Percentiles rank a stretch among this genome's conserved stretches.
Evolutionary conservation across 37 sponge, comb jelly and placozoan species (phyloP).

Genomic region (Geodia barretti): DNA sequence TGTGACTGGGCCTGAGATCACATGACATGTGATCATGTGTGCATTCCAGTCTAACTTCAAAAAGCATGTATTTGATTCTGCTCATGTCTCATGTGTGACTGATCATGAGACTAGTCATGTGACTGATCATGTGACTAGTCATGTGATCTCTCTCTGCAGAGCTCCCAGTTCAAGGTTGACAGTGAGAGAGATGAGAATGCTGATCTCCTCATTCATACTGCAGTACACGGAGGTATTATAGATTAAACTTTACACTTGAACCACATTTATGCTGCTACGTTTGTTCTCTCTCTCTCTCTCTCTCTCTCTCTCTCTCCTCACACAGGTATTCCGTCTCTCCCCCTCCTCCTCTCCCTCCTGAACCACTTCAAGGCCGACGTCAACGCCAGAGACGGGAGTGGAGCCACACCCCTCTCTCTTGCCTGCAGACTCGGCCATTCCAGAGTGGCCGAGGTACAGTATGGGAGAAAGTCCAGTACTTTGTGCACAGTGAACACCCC

Average conservation of each 20-base stretch:
- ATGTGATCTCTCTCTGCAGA: conserved; percentile 32
- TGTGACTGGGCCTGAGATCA: not conserved
- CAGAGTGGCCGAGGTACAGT: conserved; percentile 57
- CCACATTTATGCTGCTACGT: not conserved
- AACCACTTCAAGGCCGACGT: conserved; percentile 47
- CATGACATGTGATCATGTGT: not conserved
- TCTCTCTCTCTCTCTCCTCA: not conserved
- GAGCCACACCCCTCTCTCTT: conserved; percentile 61
- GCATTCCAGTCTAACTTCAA: no score
- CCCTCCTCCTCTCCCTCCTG: conserved; percentile 51
- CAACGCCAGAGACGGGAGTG: conserved; percentile 18
- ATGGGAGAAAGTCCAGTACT: not conserved
- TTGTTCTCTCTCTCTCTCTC: not conserved
- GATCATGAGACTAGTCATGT: no score
- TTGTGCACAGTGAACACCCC: not conserved
- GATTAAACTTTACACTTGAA: no score
- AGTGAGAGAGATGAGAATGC: conserved; percentile 46
- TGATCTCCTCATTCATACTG: conserved; percentile 65
- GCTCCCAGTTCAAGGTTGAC: conserved; percentile 54
- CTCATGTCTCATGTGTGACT: no score
- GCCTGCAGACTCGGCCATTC: conserved; percentile 43
- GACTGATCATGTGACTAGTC: not conserved
- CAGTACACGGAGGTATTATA: conserved; percentile 48
- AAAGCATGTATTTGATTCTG: no score
- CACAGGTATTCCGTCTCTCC: conserved; percentile 55